phyloP scores from a whole-genome alignment of 2,888 invertebrate genomes.

The Invenusta paracnida region DNA sequence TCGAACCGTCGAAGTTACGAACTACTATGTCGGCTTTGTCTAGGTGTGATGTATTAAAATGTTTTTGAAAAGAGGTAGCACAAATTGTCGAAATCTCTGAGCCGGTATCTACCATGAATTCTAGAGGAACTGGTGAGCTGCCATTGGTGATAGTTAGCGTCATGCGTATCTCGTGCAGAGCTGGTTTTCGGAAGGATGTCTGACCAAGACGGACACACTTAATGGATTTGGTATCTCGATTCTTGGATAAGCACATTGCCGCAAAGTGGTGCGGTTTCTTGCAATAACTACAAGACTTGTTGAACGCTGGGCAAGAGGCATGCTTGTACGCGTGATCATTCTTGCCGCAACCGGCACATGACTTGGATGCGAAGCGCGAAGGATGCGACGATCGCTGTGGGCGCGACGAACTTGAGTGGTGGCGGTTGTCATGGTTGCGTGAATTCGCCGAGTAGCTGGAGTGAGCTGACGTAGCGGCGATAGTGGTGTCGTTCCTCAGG shows the following conservation, averaged over 20 bases:
- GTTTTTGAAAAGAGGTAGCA: not conserved
- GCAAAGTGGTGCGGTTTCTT: not conserved
- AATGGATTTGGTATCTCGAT: not conserved
- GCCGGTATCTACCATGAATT: not conserved
- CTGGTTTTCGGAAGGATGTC: not conserved
- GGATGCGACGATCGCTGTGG: not conserved
- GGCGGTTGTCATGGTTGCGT: not conserved
- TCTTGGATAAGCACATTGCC: not conserved
- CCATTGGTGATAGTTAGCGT: not conserved
- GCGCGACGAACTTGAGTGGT: not conserved
- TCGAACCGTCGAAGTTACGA: not conserved
- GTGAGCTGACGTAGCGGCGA: not conserved
- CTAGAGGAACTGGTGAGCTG: not conserved
- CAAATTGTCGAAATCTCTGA: not conserved
- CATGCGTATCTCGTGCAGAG: not conserved
- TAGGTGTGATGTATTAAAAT: not conserved
- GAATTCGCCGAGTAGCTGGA: not conserved
- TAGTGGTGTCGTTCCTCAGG: not conserved
- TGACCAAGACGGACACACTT: not conserved
- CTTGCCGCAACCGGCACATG: conserved; percentile 9
- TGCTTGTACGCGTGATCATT: not conserved
- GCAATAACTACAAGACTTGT: not conserved
- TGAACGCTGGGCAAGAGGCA: not conserved
- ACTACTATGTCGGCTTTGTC: not conserved
- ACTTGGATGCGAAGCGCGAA: not conserved